Evolutionary conservation across 2,888 invertebrate genomes (phyloP).

Genomic region (Sisyra terminalis): DNA sequence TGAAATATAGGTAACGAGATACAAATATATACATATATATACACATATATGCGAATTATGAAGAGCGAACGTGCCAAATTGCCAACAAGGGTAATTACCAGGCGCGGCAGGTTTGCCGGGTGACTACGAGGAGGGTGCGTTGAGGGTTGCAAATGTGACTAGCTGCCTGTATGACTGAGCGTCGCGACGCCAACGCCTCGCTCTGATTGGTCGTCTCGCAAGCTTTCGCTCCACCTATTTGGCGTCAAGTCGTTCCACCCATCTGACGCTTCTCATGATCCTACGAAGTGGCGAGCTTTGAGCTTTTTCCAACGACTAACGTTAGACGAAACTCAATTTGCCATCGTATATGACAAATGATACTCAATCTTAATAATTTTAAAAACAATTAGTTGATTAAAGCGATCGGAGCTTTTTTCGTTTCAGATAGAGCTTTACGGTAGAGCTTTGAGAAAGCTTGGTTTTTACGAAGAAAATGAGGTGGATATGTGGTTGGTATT

Average conservation of each 20-base stretch:
- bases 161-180: not conserved
- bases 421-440: too few relatives aligned
- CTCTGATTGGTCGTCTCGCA: conserved; percentile 17
- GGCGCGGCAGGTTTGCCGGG: not conserved
- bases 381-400: too few relatives aligned
- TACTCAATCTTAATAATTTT: too few relatives aligned
- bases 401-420: too few relatives aligned
- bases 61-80: conserved; percentile 1
- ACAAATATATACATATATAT: not conserved
- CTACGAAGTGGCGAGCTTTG: not conserved
- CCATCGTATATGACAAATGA: too few relatives aligned
- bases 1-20: too few relatives aligned
- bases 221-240: conserved; percentile 15
- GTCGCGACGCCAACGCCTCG: conserved; percentile 16
- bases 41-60: not conserved
- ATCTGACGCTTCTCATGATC: not conserved
- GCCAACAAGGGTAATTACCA: conserved; percentile 1
- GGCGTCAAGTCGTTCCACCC: conserved; percentile 5
- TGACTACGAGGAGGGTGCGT: not conserved
- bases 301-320: not conserved
- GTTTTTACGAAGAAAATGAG: too few relatives aligned
- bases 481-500: too few relatives aligned
- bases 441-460: too few relatives aligned
- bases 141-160: not conserved
- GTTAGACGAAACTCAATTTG: too few relatives aligned